A percentile compares a stretch with the other conserved stretches of the same genome.
phyloP scores from a whole-genome alignment of 2,888 invertebrate species.

The Heliconius aoede region DNA sequence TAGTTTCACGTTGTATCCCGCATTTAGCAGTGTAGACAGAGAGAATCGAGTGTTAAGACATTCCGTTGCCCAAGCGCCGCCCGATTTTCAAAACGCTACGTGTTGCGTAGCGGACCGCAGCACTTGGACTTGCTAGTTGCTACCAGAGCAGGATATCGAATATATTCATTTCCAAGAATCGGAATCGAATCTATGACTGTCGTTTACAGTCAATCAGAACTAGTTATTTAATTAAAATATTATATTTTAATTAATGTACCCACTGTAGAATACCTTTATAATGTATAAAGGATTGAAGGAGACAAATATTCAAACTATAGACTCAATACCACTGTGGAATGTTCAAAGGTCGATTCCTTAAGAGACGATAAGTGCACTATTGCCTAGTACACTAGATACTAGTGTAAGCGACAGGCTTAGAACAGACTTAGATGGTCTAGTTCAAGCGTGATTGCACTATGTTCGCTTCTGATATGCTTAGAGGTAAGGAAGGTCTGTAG shows the following conservation, averaged over 20 bases:
- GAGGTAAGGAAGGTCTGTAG: background rate
- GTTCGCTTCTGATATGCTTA: background rate
- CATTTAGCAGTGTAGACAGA: background rate
- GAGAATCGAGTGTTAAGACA: too few species aligned
- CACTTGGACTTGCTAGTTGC: too few species aligned
- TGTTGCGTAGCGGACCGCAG: too few species aligned
- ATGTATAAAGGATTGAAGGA: background rate
- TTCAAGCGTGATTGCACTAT: background rate
- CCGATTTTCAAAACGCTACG: background rate
- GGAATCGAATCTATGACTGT: background rate
- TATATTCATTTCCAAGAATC: too few species aligned
- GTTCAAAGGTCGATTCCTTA: slow-evolving; percentile 13
- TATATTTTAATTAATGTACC: too few species aligned
- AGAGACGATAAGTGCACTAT: background rate
- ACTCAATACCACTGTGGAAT: background rate
- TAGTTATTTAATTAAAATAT: background rate
- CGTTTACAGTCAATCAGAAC: background rate
- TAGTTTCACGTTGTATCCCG: background rate
- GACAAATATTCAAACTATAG: background rate
- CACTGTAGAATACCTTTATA: background rate
- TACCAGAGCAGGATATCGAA: background rate
- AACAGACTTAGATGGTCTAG: background rate
- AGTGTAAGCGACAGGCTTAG: slow-evolving; percentile 9
- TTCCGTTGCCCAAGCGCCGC: too few species aligned
- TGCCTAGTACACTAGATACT: slow-evolving; percentile 10